phyloP scores from a whole-genome alignment of 2,888 invertebrate genomes.

The Drosophila mimetica region DNA sequence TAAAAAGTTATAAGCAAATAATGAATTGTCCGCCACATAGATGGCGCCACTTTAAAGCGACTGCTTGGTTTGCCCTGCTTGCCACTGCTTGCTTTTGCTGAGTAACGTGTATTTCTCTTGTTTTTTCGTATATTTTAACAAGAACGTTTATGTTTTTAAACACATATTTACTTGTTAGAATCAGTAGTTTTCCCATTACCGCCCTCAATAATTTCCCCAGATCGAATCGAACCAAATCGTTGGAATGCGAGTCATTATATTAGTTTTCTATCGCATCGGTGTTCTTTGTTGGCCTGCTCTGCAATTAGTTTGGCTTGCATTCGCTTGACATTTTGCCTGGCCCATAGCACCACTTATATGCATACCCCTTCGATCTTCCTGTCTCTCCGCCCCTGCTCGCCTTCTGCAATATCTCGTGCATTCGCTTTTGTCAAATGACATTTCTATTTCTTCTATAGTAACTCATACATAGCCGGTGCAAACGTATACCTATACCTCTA shows the following conservation, averaged over 20 bases:
- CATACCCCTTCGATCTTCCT: constrained; percentile 1
- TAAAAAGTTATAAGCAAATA: too few species aligned
- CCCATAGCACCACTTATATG: constrained; percentile 17
- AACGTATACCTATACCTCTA: constrained; percentile 16
- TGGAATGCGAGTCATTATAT: constrained; percentile 46
- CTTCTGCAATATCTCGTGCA: constrained; percentile 63
- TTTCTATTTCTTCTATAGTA: constrained; percentile 75
- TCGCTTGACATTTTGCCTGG: constrained; percentile 68
- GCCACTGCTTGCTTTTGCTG: too few species aligned
- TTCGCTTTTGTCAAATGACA: constrained; percentile 70
- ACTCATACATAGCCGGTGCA: constrained; percentile 56
- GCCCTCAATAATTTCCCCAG: constrained; percentile 11
- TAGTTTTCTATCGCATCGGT: constrained; percentile 50
- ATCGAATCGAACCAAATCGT: background rate
- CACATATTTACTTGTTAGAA: too few species aligned
- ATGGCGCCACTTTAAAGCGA: too few species aligned
- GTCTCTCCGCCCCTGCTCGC: background rate
- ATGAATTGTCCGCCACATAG: too few species aligned
- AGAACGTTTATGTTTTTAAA: too few species aligned
- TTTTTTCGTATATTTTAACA: too few species aligned
- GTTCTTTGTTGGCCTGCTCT: constrained; percentile 49
- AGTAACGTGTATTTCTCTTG: too few species aligned
- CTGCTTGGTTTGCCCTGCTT: too few species aligned
- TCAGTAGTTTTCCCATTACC: background rate
- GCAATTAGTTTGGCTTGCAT: constrained; percentile 74